Evolutionary conservation across 2,113 vertebrate species (phyloP).

Genomic region (Oenanthe melanoleuca): DNA sequence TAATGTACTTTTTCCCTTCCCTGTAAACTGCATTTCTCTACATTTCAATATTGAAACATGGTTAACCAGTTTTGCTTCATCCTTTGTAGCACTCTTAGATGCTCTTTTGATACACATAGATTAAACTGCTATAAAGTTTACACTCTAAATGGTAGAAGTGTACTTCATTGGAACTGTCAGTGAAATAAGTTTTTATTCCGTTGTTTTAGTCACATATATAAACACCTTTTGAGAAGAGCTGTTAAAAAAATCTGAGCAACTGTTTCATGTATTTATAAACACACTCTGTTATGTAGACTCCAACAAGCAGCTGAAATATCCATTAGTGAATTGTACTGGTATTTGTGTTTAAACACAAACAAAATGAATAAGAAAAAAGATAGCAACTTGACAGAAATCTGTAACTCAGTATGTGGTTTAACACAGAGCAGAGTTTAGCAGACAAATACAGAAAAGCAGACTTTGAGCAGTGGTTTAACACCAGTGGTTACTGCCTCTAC

Average conservation of each 20-base stretch:
- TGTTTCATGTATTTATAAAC: constrained; percentile 4
- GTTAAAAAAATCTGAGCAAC: background rate
- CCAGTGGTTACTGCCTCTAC: background rate
- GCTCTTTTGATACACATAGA: background rate
- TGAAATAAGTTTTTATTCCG: background rate
- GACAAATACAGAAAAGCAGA: background rate
- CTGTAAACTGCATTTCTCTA: background rate
- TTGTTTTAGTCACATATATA: background rate
- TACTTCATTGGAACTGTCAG: background rate
- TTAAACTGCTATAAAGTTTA: background rate
- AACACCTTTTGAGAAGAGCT: background rate
- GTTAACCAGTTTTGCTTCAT: background rate
- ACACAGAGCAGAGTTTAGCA: background rate
- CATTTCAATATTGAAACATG: background rate
- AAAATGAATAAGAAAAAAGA: background rate
- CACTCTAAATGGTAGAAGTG: background rate
- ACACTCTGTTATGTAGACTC: background rate
- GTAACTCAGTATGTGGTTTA: background rate
- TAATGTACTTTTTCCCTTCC: background rate
- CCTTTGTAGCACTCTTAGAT: background rate
- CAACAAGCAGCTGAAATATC: background rate
- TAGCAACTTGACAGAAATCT: background rate
- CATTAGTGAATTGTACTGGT: background rate
- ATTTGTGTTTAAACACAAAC: background rate
- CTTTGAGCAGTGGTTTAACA: background rate